Evolutionary conservation across 2,888 invertebrate species (phyloP).

Genomic region (Noctuana brunneofusca): DNA sequence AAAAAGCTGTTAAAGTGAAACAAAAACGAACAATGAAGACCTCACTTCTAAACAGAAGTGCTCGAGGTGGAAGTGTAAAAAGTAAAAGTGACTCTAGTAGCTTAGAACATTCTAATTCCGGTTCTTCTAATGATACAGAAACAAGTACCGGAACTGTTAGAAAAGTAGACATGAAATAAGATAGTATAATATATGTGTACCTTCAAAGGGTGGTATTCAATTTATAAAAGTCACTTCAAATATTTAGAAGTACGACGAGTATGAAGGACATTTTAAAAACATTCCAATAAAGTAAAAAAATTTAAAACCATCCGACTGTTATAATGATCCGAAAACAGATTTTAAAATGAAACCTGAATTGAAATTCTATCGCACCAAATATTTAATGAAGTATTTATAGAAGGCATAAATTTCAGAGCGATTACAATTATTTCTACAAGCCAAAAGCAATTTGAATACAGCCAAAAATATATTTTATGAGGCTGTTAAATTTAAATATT

Average conservation of each 20-base stretch:
- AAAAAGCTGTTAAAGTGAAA: constrained; percentile 70
- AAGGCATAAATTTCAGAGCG: constrained; percentile 16
- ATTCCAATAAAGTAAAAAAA: constrained; percentile 16
- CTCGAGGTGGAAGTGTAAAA: constrained; percentile 49
- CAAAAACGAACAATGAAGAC: constrained; percentile 62
- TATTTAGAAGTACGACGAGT: not conserved
- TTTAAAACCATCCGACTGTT: constrained; percentile 6
- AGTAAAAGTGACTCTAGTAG: constrained; percentile 55
- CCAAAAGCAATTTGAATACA: constrained; percentile 24
- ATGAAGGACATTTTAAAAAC: constrained; percentile 5
- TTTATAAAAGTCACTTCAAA: constrained; percentile 6
- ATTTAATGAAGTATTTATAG: constrained; percentile 18
- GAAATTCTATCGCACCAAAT: constrained; percentile 3
- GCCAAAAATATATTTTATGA: constrained; percentile 7
- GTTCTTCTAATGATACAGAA: constrained; percentile 82
- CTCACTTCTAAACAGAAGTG: constrained; percentile 57
- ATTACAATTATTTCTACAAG: constrained; percentile 8
- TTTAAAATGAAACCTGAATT: constrained; percentile 6
- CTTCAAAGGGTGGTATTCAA: not conserved
- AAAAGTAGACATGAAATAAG: constrained; percentile 59
- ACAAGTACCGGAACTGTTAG: constrained; percentile 77
- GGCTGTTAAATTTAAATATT: constrained; percentile 13
- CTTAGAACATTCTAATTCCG: constrained; percentile 81
- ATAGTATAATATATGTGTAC: not conserved
- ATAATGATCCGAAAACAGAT: constrained; percentile 6